phyloP scores from a whole-genome alignment of 2,797 vertebrate species.

The Channallabes apus region DNA sequence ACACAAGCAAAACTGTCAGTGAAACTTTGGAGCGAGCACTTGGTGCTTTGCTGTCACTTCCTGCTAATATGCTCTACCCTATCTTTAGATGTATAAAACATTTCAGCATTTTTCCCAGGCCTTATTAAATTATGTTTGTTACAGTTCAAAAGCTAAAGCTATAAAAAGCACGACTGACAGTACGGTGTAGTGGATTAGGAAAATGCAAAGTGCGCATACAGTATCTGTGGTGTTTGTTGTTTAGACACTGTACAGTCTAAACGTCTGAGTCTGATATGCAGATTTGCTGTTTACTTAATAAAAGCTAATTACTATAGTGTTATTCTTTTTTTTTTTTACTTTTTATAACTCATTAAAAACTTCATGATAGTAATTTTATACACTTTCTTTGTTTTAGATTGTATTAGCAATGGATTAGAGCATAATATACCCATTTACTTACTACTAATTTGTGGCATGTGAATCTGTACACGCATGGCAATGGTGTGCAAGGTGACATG shows the following conservation, averaged over 20 bases:
- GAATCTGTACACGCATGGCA: no score
- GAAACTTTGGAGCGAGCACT: background rate
- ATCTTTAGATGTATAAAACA: background rate
- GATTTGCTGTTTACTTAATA: background rate
- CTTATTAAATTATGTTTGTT: background rate
- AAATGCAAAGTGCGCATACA: slow-evolving; percentile 6
- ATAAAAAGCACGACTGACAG: background rate
- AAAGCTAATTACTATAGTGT: background rate
- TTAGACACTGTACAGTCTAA: background rate
- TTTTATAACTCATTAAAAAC: background rate
- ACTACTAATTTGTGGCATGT: no score
- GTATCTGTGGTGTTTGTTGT: background rate
- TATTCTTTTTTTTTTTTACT: background rate
- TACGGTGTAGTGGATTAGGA: background rate
- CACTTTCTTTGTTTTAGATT: background rate
- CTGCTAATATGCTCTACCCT: background rate
- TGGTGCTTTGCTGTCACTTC: slow-evolving; percentile 14
- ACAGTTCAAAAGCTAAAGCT: background rate
- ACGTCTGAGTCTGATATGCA: background rate
- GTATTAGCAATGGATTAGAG: background rate
- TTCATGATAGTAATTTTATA: background rate
- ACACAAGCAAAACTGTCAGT: no score
- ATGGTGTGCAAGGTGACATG: no score
- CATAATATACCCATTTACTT: background rate
- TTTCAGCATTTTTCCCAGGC: background rate